Percentiles rank a stretch among this genome's conserved stretches.
Evolutionary conservation across 2,888 invertebrate genomes (phyloP).

Genomic region (Anthophora plumipes): DNA sequence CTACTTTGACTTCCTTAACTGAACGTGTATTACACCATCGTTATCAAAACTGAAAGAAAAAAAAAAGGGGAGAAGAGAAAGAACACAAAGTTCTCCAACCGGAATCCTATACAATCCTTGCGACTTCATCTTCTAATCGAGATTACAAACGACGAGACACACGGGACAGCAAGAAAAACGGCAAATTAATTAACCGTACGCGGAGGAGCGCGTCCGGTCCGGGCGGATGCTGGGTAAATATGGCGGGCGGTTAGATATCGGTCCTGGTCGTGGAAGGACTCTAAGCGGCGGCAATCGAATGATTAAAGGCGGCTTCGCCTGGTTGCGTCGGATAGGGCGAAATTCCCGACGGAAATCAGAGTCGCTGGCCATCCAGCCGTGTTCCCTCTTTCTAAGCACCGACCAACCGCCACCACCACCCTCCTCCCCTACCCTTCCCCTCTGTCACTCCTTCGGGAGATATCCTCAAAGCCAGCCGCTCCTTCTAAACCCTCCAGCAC

Average conservation of each 20-base stretch:
- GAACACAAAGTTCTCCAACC: no score
- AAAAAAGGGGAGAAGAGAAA: no score
- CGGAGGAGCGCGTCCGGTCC: slow-evolving; percentile 46
- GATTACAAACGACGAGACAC: no score
- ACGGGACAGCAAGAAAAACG: slow-evolving; percentile 20
- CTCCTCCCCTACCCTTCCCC: background rate
- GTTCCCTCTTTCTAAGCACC: slow-evolving; percentile 74
- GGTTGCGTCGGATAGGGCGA: slow-evolving; percentile 67
- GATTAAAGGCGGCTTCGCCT: slow-evolving; percentile 71
- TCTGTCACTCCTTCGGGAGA: slow-evolving; percentile 68
- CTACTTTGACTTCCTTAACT: no score
- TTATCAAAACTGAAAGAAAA: no score
- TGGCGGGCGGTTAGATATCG: slow-evolving; percentile 54
- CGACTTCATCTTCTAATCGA: no score
- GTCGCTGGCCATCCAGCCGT: slow-evolving; percentile 75
- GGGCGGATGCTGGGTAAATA: slow-evolving; percentile 58
- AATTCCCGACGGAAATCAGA: slow-evolving; percentile 75
- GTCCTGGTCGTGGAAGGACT: slow-evolving; percentile 52
- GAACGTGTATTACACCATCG: no score
- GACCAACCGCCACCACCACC: slow-evolving; percentile 23
- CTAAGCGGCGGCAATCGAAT: slow-evolving; percentile 71
- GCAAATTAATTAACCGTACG: slow-evolving; percentile 59
- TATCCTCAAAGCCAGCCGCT: slow-evolving; percentile 75
- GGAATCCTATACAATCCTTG: no score
- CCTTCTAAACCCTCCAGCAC: slow-evolving; percentile 77